Evolutionary conservation across 1,140 invertebrate species (phyloP).

Genomic region (Drosophila novamexicana): DNA sequence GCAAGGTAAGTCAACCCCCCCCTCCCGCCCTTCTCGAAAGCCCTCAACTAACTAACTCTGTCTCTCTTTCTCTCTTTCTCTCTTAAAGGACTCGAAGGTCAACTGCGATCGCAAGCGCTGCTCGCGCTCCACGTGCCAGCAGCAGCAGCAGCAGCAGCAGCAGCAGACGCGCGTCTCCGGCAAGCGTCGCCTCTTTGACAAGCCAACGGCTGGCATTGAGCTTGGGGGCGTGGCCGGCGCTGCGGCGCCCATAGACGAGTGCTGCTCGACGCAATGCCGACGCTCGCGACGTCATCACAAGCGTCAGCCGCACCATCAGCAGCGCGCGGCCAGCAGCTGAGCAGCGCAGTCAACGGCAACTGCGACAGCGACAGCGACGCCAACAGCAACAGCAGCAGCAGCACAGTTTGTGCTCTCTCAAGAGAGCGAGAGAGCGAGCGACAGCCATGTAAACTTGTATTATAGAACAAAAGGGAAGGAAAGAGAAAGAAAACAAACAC

Average conservation of each 20-base stretch:
- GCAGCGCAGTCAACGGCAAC: not conserved
- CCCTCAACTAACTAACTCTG: conserved; percentile 34
- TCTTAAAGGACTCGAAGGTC: conserved; percentile 90
- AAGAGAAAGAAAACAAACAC: conserved; percentile 1
- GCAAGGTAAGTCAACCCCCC: conserved; percentile 89
- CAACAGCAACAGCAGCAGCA: no score
- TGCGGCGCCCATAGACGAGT: conserved; percentile 85
- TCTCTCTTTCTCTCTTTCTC: conserved; percentile 52
- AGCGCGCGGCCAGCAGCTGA: conserved; percentile 38
- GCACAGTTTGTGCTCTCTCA: no score
- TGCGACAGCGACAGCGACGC: no score
- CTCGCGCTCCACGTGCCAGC: conserved; percentile 88
- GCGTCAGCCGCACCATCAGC: conserved; percentile 64
- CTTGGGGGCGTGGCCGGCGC: conserved; percentile 13
- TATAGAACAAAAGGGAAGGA: conserved; percentile 42
- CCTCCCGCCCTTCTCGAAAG: no score
- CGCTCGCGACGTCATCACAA: conserved; percentile 85
- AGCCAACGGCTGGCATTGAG: conserved; percentile 57
- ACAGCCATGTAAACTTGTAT: conserved; percentile 67
- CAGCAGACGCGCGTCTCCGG: conserved; percentile 78
- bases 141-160: no score
- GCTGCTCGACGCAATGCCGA: conserved; percentile 86
- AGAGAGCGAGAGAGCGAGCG: conserved; percentile 5
- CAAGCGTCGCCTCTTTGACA: conserved; percentile 81
- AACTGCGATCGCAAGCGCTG: conserved; percentile 92